A percentile compares a stretch with the other conserved stretches of the same genome.
Evolutionary conservation across 2,113 vertebrate genomes (phyloP).

Genomic region (Phycodurus eques): DNA sequence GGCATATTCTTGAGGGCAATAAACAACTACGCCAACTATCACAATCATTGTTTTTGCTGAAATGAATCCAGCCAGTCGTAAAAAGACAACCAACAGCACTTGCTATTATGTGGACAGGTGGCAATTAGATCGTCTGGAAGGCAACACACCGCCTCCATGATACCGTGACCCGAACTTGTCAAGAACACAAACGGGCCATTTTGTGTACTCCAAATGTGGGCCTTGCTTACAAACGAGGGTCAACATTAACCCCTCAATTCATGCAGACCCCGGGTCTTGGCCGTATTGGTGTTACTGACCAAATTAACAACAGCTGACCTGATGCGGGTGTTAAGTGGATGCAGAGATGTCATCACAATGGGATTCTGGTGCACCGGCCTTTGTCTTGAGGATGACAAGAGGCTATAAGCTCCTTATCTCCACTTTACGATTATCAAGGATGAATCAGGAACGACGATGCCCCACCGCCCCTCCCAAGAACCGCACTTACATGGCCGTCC

Average conservation of each 20-base stretch:
- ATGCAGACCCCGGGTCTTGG: slow-evolving; percentile 22
- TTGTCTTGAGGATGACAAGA: slow-evolving; percentile 62
- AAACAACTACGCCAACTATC: not conserved
- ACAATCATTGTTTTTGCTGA: not conserved
- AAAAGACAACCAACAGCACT: slow-evolving; percentile 30
- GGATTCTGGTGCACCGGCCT: slow-evolving; percentile 36
- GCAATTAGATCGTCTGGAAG: slow-evolving; percentile 50
- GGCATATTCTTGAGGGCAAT: not conserved
- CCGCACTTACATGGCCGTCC: slow-evolving; percentile 25
- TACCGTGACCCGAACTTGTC: slow-evolving; percentile 52
- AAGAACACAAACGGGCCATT: slow-evolving; percentile 51
- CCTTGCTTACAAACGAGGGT: slow-evolving; percentile 62
- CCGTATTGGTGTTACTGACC: slow-evolving; percentile 51
- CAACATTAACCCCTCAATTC: slow-evolving; percentile 49
- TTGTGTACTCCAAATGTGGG: slow-evolving; percentile 41
- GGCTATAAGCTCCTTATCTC: slow-evolving; percentile 72
- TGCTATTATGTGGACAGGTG: slow-evolving; percentile 31
- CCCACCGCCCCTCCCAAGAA: slow-evolving; percentile 18
- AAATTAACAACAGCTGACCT: slow-evolving; percentile 74
- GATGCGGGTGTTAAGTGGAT: slow-evolving; percentile 67
- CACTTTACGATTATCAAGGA: slow-evolving; percentile 65
- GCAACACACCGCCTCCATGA: slow-evolving; percentile 41
- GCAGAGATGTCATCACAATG: slow-evolving; percentile 54
- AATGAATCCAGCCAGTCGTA: slow-evolving; percentile 32
- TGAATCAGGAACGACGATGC: slow-evolving; percentile 37